phyloP scores from a whole-genome alignment of 2,113 vertebrate genomes.

The Campylorhamphus procurvoides region DNA sequence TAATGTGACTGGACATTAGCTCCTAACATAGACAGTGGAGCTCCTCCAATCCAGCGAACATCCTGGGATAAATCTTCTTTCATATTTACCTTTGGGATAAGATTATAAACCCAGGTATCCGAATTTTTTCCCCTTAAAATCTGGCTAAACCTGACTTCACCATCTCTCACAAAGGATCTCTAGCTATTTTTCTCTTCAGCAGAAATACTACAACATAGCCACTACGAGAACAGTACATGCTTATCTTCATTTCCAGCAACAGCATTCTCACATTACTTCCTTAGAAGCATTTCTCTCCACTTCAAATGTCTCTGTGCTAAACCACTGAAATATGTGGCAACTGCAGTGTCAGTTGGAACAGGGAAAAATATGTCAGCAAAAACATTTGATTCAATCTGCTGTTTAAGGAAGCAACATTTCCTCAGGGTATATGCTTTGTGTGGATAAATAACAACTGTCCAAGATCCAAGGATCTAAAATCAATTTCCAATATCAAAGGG shows the following conservation, averaged over 20 bases:
- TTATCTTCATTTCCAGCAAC: slow-evolving; percentile 22
- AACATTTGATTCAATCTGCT: slow-evolving; percentile 60
- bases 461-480: slow-evolving; percentile 20
- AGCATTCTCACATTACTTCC: slow-evolving; percentile 8
- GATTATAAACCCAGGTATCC: neutral
- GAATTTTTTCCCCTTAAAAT: neutral
- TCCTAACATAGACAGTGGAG: neutral
- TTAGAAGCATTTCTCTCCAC: slow-evolving; percentile 10
- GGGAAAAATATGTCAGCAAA: slow-evolving; percentile 60
- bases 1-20: neutral
- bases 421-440: neutral
- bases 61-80: neutral
- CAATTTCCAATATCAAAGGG: slow-evolving; percentile 30
- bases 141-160: neutral
- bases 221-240: neutral
- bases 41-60: neutral
- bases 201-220: slow-evolving; percentile 1
- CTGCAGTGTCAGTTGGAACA: slow-evolving; percentile 44
- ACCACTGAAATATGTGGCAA: slow-evolving; percentile 38
- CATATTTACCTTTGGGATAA: neutral
- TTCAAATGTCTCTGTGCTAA: neutral
- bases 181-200: neutral
- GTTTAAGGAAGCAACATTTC: slow-evolving; percentile 39
- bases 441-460: slow-evolving; percentile 58
- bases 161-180: neutral